Percentiles rank a stretch among this genome's conserved stretches.
These are phyloP conservation scores for Pseudorhiza aurosa DNA, from an alignment of 30 jellyfish, hydroid and myxozoan genomes.

Conservation along the genomic window DNA sequence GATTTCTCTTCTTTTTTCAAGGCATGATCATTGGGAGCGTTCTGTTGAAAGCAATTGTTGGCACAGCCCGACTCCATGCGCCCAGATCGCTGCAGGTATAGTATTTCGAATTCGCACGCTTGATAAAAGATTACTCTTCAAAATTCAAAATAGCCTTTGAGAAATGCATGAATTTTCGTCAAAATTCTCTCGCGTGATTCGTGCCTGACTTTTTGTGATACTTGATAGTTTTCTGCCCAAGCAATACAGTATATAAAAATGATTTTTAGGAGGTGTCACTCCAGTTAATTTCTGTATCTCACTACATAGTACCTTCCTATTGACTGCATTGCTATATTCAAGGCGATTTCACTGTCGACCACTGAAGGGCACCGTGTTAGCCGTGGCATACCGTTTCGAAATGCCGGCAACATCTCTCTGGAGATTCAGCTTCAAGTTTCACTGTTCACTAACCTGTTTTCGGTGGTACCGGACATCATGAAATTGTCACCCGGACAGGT, in stretches of 20 bases:
- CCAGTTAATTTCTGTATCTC: too few species aligned
- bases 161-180: too few species aligned
- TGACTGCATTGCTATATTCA: too few species aligned
- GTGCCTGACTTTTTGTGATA: too few species aligned
- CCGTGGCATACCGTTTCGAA: constrained; percentile 74
- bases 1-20: not conserved
- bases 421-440: constrained; percentile 62
- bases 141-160: too few species aligned
- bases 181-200: too few species aligned
- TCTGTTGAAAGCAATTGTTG: constrained; percentile 79
- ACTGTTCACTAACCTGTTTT: constrained; percentile 47
- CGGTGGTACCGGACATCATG: constrained; percentile 71
- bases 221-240: too few species aligned
- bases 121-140: too few species aligned
- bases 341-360: constrained; percentile 78
- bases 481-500: constrained; percentile 70
- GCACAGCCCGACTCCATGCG: constrained; percentile 76
- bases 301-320: too few species aligned
- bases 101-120: too few species aligned
- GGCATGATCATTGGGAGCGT: constrained; percentile 67
- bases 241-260: too few species aligned
- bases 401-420: constrained; percentile 92
- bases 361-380: constrained; percentile 69
- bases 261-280: too few species aligned
- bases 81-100: constrained; percentile 78